These are phyloP conservation scores for Ambastaia sidthimunki DNA, from an alignment of 2,797 vertebrate genomes.

Conservation along the genomic window DNA sequence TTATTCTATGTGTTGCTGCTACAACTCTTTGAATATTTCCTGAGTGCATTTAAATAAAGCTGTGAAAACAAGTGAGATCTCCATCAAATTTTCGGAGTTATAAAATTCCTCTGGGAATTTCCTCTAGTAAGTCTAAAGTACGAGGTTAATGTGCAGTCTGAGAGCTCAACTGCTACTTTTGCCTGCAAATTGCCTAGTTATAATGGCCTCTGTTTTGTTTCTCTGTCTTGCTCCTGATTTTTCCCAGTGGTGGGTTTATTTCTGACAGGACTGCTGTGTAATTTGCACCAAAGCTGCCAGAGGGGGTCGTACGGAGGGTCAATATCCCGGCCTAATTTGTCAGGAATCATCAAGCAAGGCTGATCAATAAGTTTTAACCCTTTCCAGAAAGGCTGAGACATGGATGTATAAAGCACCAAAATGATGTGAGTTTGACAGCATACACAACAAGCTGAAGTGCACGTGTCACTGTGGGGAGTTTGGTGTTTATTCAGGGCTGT, in stretches of 20 bases:
- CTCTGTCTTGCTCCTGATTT: slow-evolving; percentile 30
- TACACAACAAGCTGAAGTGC: slow-evolving; percentile 67
- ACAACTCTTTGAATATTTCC: neutral
- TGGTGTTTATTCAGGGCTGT: slow-evolving; percentile 73
- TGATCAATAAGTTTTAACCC: slow-evolving; percentile 76
- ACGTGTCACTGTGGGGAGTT: slow-evolving; percentile 67
- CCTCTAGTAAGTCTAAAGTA: no score
- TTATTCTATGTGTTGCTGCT: neutral
- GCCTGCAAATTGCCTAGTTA: neutral
- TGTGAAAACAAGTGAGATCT: no score
- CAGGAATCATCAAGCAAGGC: slow-evolving; percentile 70
- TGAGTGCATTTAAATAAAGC: no score
- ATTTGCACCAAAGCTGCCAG: slow-evolving; percentile 61
- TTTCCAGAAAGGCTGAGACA: slow-evolving; percentile 66
- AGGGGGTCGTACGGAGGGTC: slow-evolving; percentile 69
- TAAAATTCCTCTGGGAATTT: no score
- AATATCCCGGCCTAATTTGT: slow-evolving; percentile 72
- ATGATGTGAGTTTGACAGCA: slow-evolving; percentile 58
- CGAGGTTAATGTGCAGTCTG: neutral
- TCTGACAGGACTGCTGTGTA: slow-evolving; percentile 69
- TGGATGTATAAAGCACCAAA: slow-evolving; percentile 59
- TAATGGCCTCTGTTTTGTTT: slow-evolving; percentile 36
- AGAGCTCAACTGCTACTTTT: slow-evolving; percentile 17
- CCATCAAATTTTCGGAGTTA: no score
- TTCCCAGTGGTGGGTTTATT: slow-evolving; percentile 55